Percentiles rank a stretch among this genome's conserved stretches.
phyloP scores from a whole-genome alignment of 1,140 invertebrate genomes.

The Hyles euphorbiae region DNA sequence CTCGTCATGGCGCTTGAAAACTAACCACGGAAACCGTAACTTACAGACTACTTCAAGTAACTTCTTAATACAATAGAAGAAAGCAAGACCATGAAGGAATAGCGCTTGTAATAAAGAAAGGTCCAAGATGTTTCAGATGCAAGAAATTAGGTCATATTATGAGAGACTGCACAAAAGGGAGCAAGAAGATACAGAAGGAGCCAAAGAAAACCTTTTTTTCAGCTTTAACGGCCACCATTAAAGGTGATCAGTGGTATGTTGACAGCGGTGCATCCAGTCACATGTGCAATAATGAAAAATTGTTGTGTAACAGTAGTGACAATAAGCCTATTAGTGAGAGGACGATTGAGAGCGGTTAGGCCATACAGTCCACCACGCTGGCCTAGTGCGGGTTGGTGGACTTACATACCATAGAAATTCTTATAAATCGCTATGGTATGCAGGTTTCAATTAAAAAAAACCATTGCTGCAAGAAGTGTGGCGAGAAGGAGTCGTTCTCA shows the following conservation, averaged over 20 bases:
- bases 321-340: too few relatives aligned
- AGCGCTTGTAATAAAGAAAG: conserved; percentile 3
- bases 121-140: conserved; percentile 5
- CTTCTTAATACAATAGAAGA: conserved; percentile 3
- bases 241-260: background rate
- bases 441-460: too few relatives aligned
- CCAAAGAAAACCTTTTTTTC: background rate
- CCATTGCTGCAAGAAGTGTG: too few relatives aligned
- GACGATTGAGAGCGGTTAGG: too few relatives aligned
- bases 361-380: too few relatives aligned
- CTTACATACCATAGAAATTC: too few relatives aligned
- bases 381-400: too few relatives aligned
- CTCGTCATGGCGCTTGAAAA: conserved; percentile 18
- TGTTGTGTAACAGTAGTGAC: too few relatives aligned
- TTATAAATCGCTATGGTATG: too few relatives aligned
- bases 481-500: too few relatives aligned
- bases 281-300: too few relatives aligned
- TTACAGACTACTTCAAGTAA: conserved; percentile 11
- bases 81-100: background rate
- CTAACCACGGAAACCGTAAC: conserved; percentile 9
- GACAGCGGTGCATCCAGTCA: too few relatives aligned
- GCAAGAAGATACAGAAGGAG: background rate
- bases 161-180: background rate
- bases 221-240: conserved; percentile 6
- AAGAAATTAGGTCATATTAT: conserved; percentile 12